Conservation (phyloP, 2,888 invertebrate genomes). For the Plebejus melissa region DNA sequence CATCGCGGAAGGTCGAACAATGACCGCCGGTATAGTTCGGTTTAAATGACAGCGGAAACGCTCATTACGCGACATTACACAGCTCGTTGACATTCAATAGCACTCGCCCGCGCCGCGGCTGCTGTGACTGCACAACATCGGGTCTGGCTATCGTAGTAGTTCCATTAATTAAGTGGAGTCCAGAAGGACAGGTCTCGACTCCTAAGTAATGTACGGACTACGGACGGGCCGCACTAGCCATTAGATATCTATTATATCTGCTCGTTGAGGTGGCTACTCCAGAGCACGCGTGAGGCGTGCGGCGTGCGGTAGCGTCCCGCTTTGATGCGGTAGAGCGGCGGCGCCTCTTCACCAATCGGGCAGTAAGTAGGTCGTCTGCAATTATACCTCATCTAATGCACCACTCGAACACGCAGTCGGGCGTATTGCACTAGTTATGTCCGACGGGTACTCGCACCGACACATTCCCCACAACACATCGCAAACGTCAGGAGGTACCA, state of each 20-base stretch:
- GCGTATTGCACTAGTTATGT: constrained; percentile 30
- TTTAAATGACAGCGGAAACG: not conserved
- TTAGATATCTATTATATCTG: not conserved
- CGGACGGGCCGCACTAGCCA: not conserved
- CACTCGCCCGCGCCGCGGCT: not conserved
- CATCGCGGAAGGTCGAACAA: constrained; percentile 15
- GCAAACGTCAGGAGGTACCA: not conserved
- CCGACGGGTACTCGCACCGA: not conserved
- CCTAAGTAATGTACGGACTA: not conserved
- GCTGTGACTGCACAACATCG: not conserved
- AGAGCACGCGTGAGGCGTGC: not conserved
- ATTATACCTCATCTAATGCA: constrained; percentile 14
- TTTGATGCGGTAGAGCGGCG: not conserved
- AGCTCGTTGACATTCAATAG: not conserved
- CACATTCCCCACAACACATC: not conserved
- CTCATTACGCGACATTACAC: not conserved
- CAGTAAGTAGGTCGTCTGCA: constrained; percentile 13
- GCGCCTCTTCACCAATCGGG: not conserved
- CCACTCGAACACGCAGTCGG: not conserved
- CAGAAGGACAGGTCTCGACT: not conserved
- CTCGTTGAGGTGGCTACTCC: not conserved
- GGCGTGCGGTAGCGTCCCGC: constrained; percentile 1
- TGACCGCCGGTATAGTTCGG: not conserved
- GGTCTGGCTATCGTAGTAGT: not conserved
- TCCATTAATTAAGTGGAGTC: not conserved